phyloP scores from a whole-genome alignment of 2,797 vertebrate genomes.

The Tympanoctomys barrerae region DNA sequence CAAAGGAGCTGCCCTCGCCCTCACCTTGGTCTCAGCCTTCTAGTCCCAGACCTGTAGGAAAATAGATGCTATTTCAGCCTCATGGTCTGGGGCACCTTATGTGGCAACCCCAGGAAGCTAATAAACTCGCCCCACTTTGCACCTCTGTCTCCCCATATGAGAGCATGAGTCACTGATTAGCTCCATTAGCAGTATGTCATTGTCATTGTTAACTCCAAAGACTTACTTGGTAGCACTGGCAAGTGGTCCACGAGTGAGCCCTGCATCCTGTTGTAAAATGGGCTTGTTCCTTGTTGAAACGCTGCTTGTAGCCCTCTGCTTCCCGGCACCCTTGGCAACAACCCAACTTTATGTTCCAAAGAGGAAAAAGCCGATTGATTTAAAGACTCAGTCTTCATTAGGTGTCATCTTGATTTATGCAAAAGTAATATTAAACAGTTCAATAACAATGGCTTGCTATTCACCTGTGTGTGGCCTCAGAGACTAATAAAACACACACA shows the following conservation, averaged over 20 bases:
- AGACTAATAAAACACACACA: constrained; percentile 65
- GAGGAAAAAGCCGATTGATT: constrained; percentile 79
- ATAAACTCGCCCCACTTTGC: fast-evolving
- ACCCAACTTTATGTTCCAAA: constrained; percentile 57
- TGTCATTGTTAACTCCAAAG: not conserved
- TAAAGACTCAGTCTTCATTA: constrained; percentile 39
- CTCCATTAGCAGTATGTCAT: not conserved
- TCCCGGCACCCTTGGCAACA: constrained; percentile 40
- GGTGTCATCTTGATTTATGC: constrained; percentile 74
- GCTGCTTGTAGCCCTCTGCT: constrained; percentile 52
- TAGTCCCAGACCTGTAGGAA: not conserved
- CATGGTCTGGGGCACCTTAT: fast-evolving
- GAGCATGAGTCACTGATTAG: not conserved
- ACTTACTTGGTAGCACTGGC: not conserved
- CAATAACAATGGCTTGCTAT: constrained; percentile 50
- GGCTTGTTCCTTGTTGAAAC: constrained; percentile 40
- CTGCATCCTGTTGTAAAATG: constrained; percentile 8
- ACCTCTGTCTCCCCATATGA: not conserved
- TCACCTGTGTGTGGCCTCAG: constrained; percentile 67
- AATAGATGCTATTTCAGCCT: not conserved
- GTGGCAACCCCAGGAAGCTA: fast-evolving
- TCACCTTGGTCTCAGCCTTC: not conserved
- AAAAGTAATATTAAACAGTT: constrained; percentile 58
- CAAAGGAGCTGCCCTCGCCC: not conserved
- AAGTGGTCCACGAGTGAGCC: not conserved